phyloP scores from a whole-genome alignment of 2,888 invertebrate genomes.

The Desoria tigrina region DNA sequence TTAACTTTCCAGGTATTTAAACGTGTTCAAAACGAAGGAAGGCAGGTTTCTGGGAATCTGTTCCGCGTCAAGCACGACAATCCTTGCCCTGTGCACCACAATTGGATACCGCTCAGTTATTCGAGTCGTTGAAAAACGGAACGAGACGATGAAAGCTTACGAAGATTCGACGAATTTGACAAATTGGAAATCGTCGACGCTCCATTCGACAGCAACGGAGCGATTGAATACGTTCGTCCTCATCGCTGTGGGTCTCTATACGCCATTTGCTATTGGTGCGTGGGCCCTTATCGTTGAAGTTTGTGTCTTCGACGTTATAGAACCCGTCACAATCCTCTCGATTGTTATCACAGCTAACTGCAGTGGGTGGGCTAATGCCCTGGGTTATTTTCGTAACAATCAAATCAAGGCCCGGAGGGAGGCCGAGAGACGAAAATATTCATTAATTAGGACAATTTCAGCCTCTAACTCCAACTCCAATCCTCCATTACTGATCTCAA shows the following conservation, averaged over 20 bases:
- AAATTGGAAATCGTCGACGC: neutral
- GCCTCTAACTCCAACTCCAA: no score
- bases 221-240: slow-evolving; percentile 29
- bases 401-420: slow-evolving; percentile 8
- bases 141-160: neutral
- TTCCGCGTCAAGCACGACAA: neutral
- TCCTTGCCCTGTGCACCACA: slow-evolving; percentile 23
- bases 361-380: slow-evolving; percentile 30
- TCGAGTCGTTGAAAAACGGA: slow-evolving; percentile 10
- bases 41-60: slow-evolving; percentile 16
- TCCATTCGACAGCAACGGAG: slow-evolving; percentile 19
- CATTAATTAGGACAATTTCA: no score
- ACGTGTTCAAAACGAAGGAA: slow-evolving; percentile 4
- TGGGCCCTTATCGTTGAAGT: slow-evolving; percentile 15
- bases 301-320: slow-evolving; percentile 9
- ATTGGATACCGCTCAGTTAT: slow-evolving; percentile 24
- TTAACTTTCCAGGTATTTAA: slow-evolving; percentile 22
- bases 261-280: slow-evolving; percentile 21
- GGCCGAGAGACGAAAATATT: no score
- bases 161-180: neutral
- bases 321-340: slow-evolving; percentile 14
- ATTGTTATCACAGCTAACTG: slow-evolving; percentile 24
- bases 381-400: slow-evolving; percentile 24
- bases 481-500: no score
- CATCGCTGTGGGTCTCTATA: slow-evolving; percentile 25